Conservation (phyloP, 1,140 invertebrate species). For the Cecropterus lyciades region DNA sequence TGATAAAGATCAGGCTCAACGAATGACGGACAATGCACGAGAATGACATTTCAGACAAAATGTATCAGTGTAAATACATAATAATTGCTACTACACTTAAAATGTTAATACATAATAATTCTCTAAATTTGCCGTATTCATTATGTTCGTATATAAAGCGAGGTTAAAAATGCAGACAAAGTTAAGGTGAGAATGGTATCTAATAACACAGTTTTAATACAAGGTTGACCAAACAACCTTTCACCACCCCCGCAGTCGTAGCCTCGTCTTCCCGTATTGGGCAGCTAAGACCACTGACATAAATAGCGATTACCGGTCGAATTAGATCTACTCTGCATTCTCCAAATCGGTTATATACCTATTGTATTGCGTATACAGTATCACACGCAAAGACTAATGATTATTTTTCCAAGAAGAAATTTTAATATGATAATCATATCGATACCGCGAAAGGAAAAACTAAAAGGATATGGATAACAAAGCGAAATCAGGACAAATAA, state of each 20-base stretch:
- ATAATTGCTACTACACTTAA: too few relatives aligned
- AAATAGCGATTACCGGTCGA: neutral
- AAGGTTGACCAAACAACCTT: neutral
- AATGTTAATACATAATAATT: too few relatives aligned
- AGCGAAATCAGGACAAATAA: too few relatives aligned
- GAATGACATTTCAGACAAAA: slow-evolving; percentile 33
- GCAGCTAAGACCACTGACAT: slow-evolving; percentile 40
- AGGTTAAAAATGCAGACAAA: too few relatives aligned
- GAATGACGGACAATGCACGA: slow-evolving; percentile 40
- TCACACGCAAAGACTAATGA: too few relatives aligned
- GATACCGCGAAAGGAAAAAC: neutral
- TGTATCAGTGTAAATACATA: too few relatives aligned
- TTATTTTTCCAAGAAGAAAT: too few relatives aligned
- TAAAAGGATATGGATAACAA: neutral
- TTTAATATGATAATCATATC: neutral
- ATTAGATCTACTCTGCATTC: slow-evolving; percentile 14
- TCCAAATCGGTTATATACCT: slow-evolving; percentile 6
- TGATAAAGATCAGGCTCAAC: slow-evolving; percentile 38
- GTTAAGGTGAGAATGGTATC: too few relatives aligned
- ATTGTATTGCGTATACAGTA: too few relatives aligned
- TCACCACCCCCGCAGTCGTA: slow-evolving; percentile 35
- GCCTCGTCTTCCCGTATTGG: slow-evolving; percentile 41
- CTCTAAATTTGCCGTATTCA: too few relatives aligned
- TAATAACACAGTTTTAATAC: too few relatives aligned
- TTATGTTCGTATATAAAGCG: too few relatives aligned